Conservation (phyloP, 2,888 invertebrate species). For the Amiota communis region DNA sequence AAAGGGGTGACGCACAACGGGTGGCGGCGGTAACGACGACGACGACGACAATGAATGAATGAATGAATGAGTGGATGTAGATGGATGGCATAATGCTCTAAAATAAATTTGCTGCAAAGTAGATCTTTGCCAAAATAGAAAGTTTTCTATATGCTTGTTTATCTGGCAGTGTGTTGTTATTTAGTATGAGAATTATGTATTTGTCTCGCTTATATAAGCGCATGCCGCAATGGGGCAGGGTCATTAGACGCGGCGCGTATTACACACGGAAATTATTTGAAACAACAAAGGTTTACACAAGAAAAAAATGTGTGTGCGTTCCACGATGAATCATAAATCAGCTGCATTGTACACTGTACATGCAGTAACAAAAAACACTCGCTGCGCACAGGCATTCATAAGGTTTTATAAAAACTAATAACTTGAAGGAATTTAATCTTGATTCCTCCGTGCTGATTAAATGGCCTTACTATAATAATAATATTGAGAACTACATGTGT, state of each 20-base stretch:
- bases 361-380: no score
- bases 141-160: neutral
- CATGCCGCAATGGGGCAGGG: constrained; percentile 58
- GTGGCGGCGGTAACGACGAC: neutral
- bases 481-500: no score
- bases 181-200: constrained; percentile 7
- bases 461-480: no score
- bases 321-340: constrained; percentile 17
- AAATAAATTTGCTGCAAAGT: constrained; percentile 62
- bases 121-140: constrained; percentile 25
- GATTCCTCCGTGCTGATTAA: no score
- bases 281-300: neutral
- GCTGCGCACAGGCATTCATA: no score
- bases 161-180: neutral
- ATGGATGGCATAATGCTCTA: constrained; percentile 64
- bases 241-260: constrained; percentile 59
- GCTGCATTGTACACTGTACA: constrained; percentile 1
- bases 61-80: constrained; percentile 49
- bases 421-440: no score
- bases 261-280: constrained; percentile 34
- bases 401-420: no score
- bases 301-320: neutral
- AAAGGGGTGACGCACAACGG: constrained; percentile 9
- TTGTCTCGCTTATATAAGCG: neutral
- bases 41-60: constrained; percentile 39